Base-by-base conservation (phyloP, 2,888 invertebrate genomes). In the Polia nebulosa region DNA sequence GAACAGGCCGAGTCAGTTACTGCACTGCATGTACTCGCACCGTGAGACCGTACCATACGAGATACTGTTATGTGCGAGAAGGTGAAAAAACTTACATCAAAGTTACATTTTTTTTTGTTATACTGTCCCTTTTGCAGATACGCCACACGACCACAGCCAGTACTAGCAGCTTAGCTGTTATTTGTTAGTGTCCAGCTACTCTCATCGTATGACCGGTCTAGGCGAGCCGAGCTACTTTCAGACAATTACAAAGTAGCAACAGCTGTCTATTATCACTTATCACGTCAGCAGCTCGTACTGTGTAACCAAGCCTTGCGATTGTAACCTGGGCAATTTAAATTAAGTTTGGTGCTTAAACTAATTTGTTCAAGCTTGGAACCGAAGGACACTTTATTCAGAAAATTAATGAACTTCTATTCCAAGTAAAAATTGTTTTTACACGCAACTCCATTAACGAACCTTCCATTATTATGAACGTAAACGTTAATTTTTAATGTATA, bases 401-500 rank as follows among this genome's bases (percentile, higher is more conserved):
- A 45, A 25, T 44, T 22, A 52, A 69, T 52, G 7, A 52, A 44
- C 17, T 69, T 36, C 2, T 13, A 20, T 62, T 45, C 63, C 36
- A 32, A 47, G 69, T 52, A 62, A 70, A 61, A 45, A 44, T n/a
- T 3, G 5, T n/a, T 41, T 70, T 29, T 11, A 55, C 34, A 70
- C 52, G 45, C 27, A 73, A 49, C 11, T 29, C 15, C 34, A 53
- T 17, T 63, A 53, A 27, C n/a, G 29, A 51, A 49, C n/a, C 34
- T 22, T 6, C 15, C 15, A 29, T 51, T 71, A 58, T 51, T 29
- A 15, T 20, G 9, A 71, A 60, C 1, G 29, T 17, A 34, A 32
- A 32, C 29, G n/a, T 32, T 27, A n/a, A 7, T 49, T 64, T 73
- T 49, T 74, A 25, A 74, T 49, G 49, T 27, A 65, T 65, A 64